Base-by-base conservation (phyloP, 2,888 invertebrate genomes). In the Apodemia duryi region DNA sequence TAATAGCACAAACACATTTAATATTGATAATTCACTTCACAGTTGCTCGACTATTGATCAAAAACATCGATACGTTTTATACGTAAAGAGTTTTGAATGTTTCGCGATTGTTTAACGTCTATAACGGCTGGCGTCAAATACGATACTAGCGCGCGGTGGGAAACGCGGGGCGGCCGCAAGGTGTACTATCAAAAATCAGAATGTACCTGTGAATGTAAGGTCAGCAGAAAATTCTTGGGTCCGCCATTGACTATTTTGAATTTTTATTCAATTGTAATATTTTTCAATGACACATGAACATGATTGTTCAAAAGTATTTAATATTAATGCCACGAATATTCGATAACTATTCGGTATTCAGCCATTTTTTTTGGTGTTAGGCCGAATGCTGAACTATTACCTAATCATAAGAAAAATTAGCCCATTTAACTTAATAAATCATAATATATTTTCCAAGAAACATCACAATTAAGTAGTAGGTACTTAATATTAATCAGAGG, bases 1-100 rank as follows among this genome's bases (percentile, higher is more conserved):
- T 72, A 75, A 77, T 32, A 13, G 57, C 57, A 57, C 57, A 57
- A 57, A 57, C 57, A 57, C 57, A 11, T 35, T 49, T 49, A n/a
- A 49, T 49, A 49, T 49, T 57, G 11, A 29, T 54, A 32, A 57
- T 57, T 67, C 89, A 89, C 86, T 82, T 75, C 85, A 84, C 85
- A 69, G 69, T 69, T 70, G 71, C 69, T 67, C 74, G 71, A 70
- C 71, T 77, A 75, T 70, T 60, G 70, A 73, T 77, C 77, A 79
- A 79, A 77, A 80, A 80, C 82, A 80, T 80, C 80, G 77, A 79
- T 84, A 83, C 80, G 74, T 75, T 38, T 66, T 72, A 73, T 76
- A 76, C 86, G 89, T 86, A 86, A 82, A 79, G 81, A 85, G 84
- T 84, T 82, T 81, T 80, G 78, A 80, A 67, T 61, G 61, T 43